These are phyloP conservation scores for Aspiorhynchus laticeps DNA, from an alignment of 2,113 vertebrate species.

Conservation along the genomic window DNA sequence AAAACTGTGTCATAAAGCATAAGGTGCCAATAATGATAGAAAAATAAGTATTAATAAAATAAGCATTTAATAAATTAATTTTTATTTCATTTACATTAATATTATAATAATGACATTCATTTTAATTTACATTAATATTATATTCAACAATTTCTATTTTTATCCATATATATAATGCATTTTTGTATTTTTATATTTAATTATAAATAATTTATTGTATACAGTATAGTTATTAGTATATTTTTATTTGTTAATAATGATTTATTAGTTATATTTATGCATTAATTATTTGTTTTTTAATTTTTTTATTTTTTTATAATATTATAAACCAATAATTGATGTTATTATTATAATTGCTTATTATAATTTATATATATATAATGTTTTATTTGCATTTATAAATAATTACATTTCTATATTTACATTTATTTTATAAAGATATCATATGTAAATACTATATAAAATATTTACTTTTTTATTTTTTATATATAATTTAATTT, in stretches of 20 bases:
- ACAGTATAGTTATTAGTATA: neutral
- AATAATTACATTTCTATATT: no score
- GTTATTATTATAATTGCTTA: no score
- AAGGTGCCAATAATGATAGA: neutral
- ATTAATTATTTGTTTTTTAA: neutral
- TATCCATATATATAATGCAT: neutral
- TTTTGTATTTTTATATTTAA: neutral
- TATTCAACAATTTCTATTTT: neutral
- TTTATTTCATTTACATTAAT: neutral
- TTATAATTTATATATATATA: no score
- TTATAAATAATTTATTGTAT: neutral
- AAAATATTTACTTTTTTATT: neutral
- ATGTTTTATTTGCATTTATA: no score
- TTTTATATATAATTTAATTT: neutral
- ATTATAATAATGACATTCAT: neutral
- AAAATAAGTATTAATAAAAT: neutral
- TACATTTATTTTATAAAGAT: no score
- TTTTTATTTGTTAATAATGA: neutral
- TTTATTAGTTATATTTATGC: neutral
- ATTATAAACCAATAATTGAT: no score
- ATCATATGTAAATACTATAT: neutral
- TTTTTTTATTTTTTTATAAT: no score
- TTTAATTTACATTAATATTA: neutral
- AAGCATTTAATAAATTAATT: neutral
- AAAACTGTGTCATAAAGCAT: neutral